A percentile compares a stretch with the other conserved stretches of the same genome.
Conservation (phyloP, 2,797 vertebrate genomes). For the Numenius phaeopus region DNA sequence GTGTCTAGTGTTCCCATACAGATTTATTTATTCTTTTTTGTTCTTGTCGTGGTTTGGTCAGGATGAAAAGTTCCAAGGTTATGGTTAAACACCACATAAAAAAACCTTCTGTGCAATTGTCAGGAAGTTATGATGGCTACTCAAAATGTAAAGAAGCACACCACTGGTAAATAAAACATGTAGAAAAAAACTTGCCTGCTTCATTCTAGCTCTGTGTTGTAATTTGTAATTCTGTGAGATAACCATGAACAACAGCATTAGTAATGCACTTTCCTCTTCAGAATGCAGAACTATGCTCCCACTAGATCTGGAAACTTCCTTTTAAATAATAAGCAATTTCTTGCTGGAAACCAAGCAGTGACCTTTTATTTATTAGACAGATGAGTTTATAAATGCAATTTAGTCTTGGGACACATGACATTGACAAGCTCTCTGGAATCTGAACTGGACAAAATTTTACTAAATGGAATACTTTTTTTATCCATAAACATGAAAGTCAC, state of each 20-base stretch:
- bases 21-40: background rate
- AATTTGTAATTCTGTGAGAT: conserved; percentile 2
- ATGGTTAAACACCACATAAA: background rate
- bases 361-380: conserved; percentile 36
- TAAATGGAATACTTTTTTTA: background rate
- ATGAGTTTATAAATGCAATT: conserved; percentile 3
- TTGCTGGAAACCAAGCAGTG: background rate
- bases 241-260: background rate
- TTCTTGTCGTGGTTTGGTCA: background rate
- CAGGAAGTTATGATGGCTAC: background rate
- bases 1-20: background rate
- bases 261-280: background rate
- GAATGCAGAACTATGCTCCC: background rate
- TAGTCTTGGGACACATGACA: background rate
- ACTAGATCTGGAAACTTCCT: background rate
- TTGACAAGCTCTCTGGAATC: background rate
- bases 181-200: background rate
- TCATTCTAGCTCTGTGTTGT: background rate
- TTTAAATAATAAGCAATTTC: conserved; percentile 27
- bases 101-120: background rate
- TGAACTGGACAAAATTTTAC: background rate
- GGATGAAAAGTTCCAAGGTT: background rate
- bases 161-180: background rate
- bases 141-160: background rate
- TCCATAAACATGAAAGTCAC: background rate